Conservation (phyloP, 2,797 vertebrate species). For the Enoplosus armatus region DNA sequence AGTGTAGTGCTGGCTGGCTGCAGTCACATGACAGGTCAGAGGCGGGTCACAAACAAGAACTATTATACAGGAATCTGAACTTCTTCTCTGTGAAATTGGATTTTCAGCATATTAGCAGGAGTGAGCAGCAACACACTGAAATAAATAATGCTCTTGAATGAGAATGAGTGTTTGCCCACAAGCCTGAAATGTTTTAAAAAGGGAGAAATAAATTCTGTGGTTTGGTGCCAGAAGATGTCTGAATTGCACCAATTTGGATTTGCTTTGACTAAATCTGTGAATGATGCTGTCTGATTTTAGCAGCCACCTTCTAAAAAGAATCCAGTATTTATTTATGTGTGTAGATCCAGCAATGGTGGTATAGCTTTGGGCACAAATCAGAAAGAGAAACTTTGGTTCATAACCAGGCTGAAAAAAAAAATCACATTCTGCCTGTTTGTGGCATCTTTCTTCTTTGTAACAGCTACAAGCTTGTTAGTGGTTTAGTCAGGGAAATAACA, state of each 20-base stretch:
- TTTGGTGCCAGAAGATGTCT: neutral
- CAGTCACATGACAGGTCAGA: conserved; percentile 42
- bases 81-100: conserved; percentile 32
- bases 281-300: neutral
- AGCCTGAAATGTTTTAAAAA: conserved; percentile 11
- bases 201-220: neutral
- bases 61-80: conserved; percentile 9
- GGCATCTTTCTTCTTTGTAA: neutral
- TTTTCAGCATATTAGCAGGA: conserved; percentile 32
- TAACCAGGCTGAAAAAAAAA: neutral
- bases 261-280: neutral
- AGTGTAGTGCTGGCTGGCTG: neutral
- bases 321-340: neutral
- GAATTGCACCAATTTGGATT: neutral
- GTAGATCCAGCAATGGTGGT: neutral
- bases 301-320: neutral
- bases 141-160: conserved; percentile 7
- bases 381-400: neutral
- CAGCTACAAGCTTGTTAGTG: neutral
- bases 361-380: neutral
- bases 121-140: conserved; percentile 2
- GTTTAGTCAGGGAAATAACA: neutral
- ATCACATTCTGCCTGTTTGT: neutral
- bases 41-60: conserved; percentile 26
- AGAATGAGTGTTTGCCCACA: conserved; percentile 16